Conservation (phyloP, 2,797 vertebrate genomes). For the Sphenopsis melanotis region DNA sequence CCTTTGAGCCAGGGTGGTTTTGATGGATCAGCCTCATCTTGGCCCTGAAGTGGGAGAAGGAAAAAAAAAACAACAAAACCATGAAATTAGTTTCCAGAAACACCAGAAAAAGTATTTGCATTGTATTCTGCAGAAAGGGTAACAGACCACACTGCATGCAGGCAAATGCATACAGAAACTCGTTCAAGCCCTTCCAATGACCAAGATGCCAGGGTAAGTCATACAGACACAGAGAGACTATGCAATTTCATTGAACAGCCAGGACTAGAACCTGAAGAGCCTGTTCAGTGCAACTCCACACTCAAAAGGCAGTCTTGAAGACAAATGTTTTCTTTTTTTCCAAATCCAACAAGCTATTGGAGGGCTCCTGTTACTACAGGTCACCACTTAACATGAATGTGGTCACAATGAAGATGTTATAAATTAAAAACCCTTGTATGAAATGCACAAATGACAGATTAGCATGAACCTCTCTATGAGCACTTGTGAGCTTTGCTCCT, state of each 20-base stretch:
- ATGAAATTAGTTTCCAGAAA: neutral
- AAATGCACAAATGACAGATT: neutral
- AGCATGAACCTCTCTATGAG: neutral
- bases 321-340: neutral
- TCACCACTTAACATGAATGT: neutral
- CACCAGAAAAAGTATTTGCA: neutral
- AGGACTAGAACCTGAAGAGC: conserved; percentile 29
- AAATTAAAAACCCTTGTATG: neutral
- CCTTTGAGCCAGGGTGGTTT: conserved; percentile 89
- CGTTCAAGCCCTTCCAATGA: neutral
- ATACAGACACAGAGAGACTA: neutral
- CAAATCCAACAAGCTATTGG: neutral
- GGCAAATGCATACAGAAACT: neutral
- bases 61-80: neutral
- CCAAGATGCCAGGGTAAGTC: neutral
- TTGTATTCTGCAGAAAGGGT: neutral
- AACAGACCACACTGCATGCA: conserved; percentile 21
- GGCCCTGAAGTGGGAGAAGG: conserved; percentile 73
- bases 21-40: conserved; percentile 81
- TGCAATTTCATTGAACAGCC: neutral
- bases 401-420: neutral
- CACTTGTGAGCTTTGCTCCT: neutral
- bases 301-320: neutral
- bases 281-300: conserved; percentile 58
- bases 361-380: neutral